Conservation (phyloP, 2,888 invertebrate genomes). For the Mellilla xanthometata region DNA sequence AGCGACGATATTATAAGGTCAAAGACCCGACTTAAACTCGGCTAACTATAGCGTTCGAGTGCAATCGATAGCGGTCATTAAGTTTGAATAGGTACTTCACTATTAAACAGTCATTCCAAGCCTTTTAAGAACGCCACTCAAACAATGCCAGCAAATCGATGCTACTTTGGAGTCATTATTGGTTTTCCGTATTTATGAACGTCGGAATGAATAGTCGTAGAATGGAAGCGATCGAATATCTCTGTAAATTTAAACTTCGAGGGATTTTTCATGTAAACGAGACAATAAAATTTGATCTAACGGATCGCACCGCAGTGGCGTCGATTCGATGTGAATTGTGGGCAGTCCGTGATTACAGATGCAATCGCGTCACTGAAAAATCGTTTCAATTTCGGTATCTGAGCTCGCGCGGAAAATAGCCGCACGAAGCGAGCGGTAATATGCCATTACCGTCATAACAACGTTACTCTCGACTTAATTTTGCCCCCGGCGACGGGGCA, state of each 20-base stretch:
- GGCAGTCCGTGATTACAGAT: slow-evolving; percentile 48
- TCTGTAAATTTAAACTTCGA: slow-evolving; percentile 8
- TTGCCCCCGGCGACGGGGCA: slow-evolving; percentile 51
- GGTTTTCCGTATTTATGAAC: slow-evolving; percentile 28
- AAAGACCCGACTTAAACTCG: slow-evolving; percentile 27
- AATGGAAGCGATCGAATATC: slow-evolving; percentile 10
- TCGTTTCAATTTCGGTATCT: slow-evolving; percentile 66
- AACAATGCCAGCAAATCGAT: slow-evolving; percentile 31
- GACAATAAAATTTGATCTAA: slow-evolving; percentile 16
- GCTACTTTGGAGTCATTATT: slow-evolving; percentile 30
- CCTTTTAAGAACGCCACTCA: slow-evolving; percentile 34
- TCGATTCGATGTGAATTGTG: slow-evolving; percentile 30
- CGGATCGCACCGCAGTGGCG: slow-evolving; percentile 5
- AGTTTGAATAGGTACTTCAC: slow-evolving; percentile 33
- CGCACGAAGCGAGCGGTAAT: slow-evolving; percentile 64
- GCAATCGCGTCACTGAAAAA: slow-evolving; percentile 71
- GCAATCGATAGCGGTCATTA: slow-evolving; percentile 35
- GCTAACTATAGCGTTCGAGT: slow-evolving; percentile 24
- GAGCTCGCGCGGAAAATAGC: slow-evolving; percentile 62
- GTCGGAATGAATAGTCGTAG: slow-evolving; percentile 17
- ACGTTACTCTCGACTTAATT: slow-evolving; percentile 78
- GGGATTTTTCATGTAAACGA: slow-evolving; percentile 16
- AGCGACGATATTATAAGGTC: slow-evolving; percentile 41
- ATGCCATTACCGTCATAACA: slow-evolving; percentile 74
- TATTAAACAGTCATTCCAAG: slow-evolving; percentile 32